Evolutionary conservation across 2,888 invertebrate genomes (phyloP).

Genomic region (Caenorhabditis afra): DNA sequence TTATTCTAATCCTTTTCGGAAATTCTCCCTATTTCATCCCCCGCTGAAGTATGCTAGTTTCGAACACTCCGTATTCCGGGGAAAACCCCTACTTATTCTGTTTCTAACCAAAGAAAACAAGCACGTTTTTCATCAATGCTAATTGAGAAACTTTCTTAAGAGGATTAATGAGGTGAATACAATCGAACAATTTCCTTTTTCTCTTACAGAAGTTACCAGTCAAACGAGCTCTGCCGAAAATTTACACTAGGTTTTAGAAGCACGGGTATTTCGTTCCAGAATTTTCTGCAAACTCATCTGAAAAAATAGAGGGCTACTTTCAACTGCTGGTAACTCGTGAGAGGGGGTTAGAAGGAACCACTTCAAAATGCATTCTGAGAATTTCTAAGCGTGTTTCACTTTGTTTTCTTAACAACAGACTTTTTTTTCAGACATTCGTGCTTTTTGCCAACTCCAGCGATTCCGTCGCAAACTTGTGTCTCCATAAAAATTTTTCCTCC

Average conservation of each 20-base stretch:
- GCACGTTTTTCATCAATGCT: too few relatives aligned
- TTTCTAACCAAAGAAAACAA: too few relatives aligned
- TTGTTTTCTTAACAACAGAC: constrained; percentile 1
- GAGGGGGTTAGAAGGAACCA: constrained; percentile 16
- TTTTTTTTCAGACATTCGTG: constrained; percentile 40
- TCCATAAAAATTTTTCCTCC: constrained; percentile 66
- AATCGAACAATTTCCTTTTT: too few relatives aligned
- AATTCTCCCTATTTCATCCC: not conserved
- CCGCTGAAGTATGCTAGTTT: not conserved
- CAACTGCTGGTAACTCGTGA: not conserved
- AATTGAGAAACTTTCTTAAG: constrained; percentile 10
- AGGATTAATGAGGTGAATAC: constrained; percentile 25
- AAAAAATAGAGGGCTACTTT: too few relatives aligned
- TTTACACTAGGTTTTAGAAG: too few relatives aligned
- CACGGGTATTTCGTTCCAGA: too few relatives aligned
- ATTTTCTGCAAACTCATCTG: too few relatives aligned
- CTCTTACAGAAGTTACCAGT: too few relatives aligned
- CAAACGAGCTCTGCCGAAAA: too few relatives aligned
- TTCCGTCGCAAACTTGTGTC: constrained; percentile 50
- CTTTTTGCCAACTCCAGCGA: constrained; percentile 43
- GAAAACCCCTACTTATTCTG: constrained; percentile 18
- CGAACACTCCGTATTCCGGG: not conserved
- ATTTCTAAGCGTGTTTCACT: constrained; percentile 12
- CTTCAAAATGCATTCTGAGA: constrained; percentile 28
- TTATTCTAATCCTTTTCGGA: constrained; percentile 52